These are phyloP conservation scores for Salminus brasiliensis DNA, from an alignment of 2,113 vertebrate genomes.

Conservation along the genomic window DNA sequence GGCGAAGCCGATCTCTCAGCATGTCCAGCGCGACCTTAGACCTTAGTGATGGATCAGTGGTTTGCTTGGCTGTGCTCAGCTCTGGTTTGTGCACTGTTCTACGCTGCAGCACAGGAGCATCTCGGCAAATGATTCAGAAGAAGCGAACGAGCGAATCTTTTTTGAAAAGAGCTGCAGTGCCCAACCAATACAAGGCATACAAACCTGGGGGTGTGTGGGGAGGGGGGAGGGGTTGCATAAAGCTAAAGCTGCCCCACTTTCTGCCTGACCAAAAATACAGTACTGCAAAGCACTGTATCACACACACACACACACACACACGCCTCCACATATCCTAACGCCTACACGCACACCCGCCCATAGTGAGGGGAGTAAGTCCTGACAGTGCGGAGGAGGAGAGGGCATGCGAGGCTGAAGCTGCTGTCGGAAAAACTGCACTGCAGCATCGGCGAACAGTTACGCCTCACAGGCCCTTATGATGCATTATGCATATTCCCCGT, in stretches of 20 bases:
- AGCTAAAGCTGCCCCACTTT: slow-evolving; percentile 24
- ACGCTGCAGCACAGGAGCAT: not conserved
- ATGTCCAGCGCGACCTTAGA: too few relatives aligned
- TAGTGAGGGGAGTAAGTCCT: slow-evolving; percentile 21
- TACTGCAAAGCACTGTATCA: not conserved
- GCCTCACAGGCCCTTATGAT: not conserved
- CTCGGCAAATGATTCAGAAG: not conserved
- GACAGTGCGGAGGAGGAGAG: slow-evolving; percentile 8
- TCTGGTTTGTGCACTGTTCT: not conserved
- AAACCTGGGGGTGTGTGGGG: not conserved
- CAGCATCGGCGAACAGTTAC: not conserved
- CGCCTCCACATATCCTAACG: not conserved
- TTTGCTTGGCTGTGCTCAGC: too few relatives aligned
- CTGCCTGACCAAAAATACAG: slow-evolving; percentile 9
- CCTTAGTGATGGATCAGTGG: too few relatives aligned
- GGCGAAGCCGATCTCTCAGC: too few relatives aligned
- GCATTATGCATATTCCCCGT: not conserved
- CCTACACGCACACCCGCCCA: not conserved
- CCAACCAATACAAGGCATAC: not conserved
- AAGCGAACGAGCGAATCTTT: not conserved
- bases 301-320: slow-evolving; percentile 8
- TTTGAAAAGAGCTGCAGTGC: not conserved
- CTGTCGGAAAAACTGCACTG: slow-evolving; percentile 3
- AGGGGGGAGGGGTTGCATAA: slow-evolving; percentile 16
- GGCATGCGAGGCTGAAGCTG: slow-evolving; percentile 23